Base-by-base conservation (phyloP, 30 jellyfish, hydroid and myxozoan species). In the Aurelia sp. region DNA sequence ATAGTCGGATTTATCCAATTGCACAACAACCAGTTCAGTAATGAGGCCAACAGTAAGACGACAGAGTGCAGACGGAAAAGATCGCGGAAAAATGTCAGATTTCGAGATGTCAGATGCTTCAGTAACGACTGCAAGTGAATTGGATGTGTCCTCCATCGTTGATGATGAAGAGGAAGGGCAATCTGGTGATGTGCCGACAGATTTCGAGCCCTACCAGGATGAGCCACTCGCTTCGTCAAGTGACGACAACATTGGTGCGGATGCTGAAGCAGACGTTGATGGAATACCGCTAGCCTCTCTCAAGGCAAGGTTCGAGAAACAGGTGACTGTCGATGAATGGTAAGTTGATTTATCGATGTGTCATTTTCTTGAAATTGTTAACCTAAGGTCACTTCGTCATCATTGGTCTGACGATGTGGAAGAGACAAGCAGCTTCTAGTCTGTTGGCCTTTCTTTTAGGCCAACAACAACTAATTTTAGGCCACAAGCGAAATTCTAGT, bases 181-280 rank as follows among this genome's bases (percentile, higher is more conserved):
- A 21, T 21, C 8, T 11, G 78, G 78, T 3, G 53, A 67, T 17
- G 53, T 67, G 11, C 50, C 47, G 38, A 67, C 78, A 17, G 53
- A 17, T 17, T 33, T 67, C 9, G 53, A 67, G 55, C 78, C 78
- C 5, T 67, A 67, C n/a, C 78, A 67, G n/a, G 78, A 67, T 67
- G 78, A 67, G 6, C 78, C 78, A 33, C 81, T 70, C 40, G 44
- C 81, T 21, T 70, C 67, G 16, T 70, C 81, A 27, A 9, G 63
- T 58, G 81, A 70, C 81, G 63, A 70, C 38, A 67, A 70, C 62
- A 18, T 21, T 70, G 81, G 64, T 27, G 81, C 40, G 4, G 48
- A 70, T 31, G 81, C 33, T 18, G 44, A 70, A 58, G 63, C 81
- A 21, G 81, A 70, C 64, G 35, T 70, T 24, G 63, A 70, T 48